These are phyloP conservation scores for Cyphomyrus discorhynchus DNA, from an alignment of 2,113 vertebrate genomes.

Conservation along the genomic window DNA sequence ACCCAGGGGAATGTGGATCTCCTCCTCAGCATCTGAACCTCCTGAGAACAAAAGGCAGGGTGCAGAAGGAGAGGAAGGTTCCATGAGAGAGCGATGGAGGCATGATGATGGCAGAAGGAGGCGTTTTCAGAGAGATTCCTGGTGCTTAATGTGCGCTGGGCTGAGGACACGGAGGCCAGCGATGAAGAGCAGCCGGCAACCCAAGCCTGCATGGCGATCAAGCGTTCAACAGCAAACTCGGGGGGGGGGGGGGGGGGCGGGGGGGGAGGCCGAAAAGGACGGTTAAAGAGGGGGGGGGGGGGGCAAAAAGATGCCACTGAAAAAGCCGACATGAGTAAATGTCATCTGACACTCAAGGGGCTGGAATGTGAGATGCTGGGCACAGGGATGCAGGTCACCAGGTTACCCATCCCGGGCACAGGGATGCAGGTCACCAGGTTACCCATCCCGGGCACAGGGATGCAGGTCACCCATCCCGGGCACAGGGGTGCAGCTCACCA, in stretches of 20 bases:
- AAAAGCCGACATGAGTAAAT: background rate
- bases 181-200: background rate
- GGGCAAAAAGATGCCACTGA: background rate
- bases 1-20: background rate
- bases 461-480: no score
- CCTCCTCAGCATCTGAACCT: background rate
- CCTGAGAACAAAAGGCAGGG: background rate
- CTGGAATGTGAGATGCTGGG: background rate
- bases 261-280: slow-evolving; percentile 36
- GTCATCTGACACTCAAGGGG: background rate
- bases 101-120: background rate
- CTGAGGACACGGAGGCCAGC: background rate
- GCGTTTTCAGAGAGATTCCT: background rate
- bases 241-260: background rate
- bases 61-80: background rate
- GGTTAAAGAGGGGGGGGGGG: slow-evolving; percentile 33
- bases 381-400: no score
- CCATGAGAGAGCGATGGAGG: background rate
- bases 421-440: no score
- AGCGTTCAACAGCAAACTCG: background rate
- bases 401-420: no score
- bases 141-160: background rate
- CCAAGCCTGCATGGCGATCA: background rate
- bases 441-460: background rate
- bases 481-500: no score